Conservation (phyloP, 2,888 invertebrate genomes). For the Lepeophtheirus nordmannii region DNA sequence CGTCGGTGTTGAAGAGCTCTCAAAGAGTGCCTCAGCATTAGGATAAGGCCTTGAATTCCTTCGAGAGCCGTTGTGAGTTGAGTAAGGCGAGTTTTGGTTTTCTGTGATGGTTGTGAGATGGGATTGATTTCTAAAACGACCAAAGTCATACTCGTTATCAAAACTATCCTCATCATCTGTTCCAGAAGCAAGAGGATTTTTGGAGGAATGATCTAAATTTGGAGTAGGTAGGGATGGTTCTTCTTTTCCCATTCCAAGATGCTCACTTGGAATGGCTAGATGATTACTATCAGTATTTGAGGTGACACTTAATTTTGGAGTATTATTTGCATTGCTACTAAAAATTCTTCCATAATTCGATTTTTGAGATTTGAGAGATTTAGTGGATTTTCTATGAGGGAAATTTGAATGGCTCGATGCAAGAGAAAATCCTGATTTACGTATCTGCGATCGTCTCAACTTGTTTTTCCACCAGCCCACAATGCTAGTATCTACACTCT, state of each 20-base stretch:
- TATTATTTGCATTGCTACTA: not conserved
- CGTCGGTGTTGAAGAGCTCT: not conserved
- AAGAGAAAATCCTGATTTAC: not conserved
- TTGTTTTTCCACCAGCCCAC: constrained; percentile 11
- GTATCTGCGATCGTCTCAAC: constrained; percentile 4
- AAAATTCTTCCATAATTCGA: not conserved
- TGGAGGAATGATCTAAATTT: not conserved
- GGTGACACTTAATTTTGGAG: not conserved
- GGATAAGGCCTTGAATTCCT: not conserved
- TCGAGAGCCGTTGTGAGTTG: constrained; percentile 1
- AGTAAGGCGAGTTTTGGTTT: not conserved
- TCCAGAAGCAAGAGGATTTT: not conserved
- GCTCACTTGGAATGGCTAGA: not conserved
- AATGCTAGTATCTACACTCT: constrained; percentile 8
- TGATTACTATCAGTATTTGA: not conserved
- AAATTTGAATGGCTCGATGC: not conserved
- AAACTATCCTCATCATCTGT: not conserved
- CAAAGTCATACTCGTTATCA: not conserved
- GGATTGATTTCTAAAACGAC: not conserved
- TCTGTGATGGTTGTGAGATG: constrained; percentile 1
- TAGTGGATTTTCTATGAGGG: not conserved
- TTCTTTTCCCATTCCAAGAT: too few species aligned
- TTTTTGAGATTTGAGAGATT: not conserved
- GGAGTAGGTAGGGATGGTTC: not conserved
- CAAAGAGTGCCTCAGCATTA: not conserved